Evolutionary conservation across 2,113 vertebrate species (phyloP).

Genomic region (Phainopepla nitens): DNA sequence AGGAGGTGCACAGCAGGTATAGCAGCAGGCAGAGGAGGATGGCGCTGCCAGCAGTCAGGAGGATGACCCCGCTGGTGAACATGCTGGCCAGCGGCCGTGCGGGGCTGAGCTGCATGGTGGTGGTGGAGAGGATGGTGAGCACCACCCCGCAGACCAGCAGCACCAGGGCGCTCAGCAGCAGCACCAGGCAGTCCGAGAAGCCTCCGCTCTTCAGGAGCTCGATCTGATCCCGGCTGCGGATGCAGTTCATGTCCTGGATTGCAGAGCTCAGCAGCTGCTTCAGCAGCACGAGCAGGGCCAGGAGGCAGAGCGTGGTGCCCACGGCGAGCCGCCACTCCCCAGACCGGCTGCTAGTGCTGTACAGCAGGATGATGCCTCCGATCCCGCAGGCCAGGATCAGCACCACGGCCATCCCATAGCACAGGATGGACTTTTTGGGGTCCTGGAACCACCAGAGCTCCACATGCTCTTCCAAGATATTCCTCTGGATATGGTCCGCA

Average conservation of each 20-base stretch:
- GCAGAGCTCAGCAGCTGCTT: conserved; percentile 97
- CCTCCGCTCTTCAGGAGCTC: conserved; percentile 91
- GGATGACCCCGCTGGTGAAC: conserved; percentile 87
- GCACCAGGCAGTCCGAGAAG: conserved; percentile 83
- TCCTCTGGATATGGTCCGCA: conserved; percentile 77
- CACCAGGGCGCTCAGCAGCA: conserved; percentile 82
- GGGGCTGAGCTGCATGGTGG: conserved; percentile 75
- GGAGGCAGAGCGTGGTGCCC: conserved; percentile 88
- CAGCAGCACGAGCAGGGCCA: conserved; percentile 88
- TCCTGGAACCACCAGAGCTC: conserved; percentile 98
- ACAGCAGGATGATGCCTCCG: conserved; percentile 87
- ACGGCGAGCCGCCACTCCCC: conserved; percentile 91
- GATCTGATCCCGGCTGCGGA: conserved; percentile 86
- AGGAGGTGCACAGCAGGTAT: conserved; percentile 73
- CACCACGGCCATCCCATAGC: conserved; percentile 84
- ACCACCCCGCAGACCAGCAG: conserved; percentile 85
- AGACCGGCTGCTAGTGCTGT: conserved; percentile 91
- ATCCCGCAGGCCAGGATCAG: conserved; percentile 89
- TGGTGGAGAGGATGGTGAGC: conserved; percentile 83
- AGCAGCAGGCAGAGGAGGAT: conserved; percentile 81
- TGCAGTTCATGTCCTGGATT: conserved; percentile 97
- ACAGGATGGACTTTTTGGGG: conserved; percentile 87
- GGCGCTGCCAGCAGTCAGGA: conserved; percentile 78
- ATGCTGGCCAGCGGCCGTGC: conserved; percentile 80
- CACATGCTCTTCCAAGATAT: conserved; percentile 91